Conservation (phyloP, 2,113 vertebrate species). For the Bubo scandiacus region DNA sequence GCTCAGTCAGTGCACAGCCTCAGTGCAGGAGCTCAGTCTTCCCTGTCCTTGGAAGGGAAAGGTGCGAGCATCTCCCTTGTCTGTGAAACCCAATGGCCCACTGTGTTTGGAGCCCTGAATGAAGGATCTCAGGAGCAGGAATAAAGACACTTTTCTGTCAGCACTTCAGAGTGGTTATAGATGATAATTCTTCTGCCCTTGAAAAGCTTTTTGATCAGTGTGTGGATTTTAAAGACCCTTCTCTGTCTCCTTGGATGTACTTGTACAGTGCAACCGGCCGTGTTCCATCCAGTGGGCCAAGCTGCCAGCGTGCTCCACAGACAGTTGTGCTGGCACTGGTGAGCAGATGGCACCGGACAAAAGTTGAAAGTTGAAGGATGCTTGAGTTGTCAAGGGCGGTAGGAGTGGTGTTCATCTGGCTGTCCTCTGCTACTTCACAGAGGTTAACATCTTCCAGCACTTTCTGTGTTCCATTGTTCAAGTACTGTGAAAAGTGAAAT, state of each 20-base stretch:
- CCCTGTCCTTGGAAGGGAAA: not conserved
- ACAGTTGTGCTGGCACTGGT: not conserved
- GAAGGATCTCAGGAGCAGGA: not conserved
- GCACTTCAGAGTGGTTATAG: not conserved
- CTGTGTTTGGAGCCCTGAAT: not conserved
- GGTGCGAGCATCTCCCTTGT: not conserved
- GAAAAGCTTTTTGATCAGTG: not conserved
- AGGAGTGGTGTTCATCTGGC: not conserved
- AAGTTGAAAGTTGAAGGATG: not conserved
- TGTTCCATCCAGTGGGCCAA: accelerated
- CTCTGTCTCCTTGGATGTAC: not conserved
- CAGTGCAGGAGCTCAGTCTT: not conserved
- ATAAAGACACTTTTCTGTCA: not conserved
- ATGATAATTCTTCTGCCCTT: not conserved
- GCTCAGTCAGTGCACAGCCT: not conserved
- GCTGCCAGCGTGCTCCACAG: accelerated
- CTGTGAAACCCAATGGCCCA: not conserved
- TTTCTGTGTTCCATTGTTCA: not conserved
- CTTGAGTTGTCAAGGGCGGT: not conserved
- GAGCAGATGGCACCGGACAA: not conserved
- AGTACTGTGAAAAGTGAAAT: not conserved
- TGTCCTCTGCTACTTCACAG: not conserved
- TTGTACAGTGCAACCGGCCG: not conserved
- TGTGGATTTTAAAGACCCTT: not conserved
- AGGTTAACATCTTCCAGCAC: not conserved